Evolutionary conservation across 2,797 vertebrate genomes (phyloP), one percentile per base, ranked within the genome.

Genomic region (Chaunax sp.): DNA sequence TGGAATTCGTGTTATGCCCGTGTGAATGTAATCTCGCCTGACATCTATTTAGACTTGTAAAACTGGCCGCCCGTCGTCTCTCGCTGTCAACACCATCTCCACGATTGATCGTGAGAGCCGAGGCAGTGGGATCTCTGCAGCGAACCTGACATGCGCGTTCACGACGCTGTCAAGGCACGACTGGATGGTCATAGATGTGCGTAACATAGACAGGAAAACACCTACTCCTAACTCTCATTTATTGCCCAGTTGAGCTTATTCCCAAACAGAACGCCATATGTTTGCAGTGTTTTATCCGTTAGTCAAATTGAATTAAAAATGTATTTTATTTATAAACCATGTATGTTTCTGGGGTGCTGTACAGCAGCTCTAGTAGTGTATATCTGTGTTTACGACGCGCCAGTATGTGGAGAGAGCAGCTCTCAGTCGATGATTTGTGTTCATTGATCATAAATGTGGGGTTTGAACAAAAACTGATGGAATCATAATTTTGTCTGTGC

Each of bases 121-220:
- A 83, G 82, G 81, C 86, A 72, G 89, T 75, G 77, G 87, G 89
- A 87, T 85, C 91, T 92, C 93, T 77, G 93, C 92, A 91, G 90
- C 91, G 84, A 78, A 66, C 81, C 89, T 89, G 89, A 92, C 91
- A 89, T 92, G 93, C 93, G 93, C 92, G 90, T 78, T 90, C 91
- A 80, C 89, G 85, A 55, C 78, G 75, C 58, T 80, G 74, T 65
- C 73, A 15, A 89, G 86, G 89, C 93, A 93, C 92, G 87, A 91
- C 90, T 78, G 89, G 74, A 72, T 25, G 47, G 13, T 10, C 78
- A 70, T 88, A 94, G 91, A 93, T 47, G 1, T 2, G 0, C 0
- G 4, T 0, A 0, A 63, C 2, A 19, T 83, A 91, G 87, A 90
- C 0, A 0, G 5, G 37, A 5, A 30, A 41, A 3, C 1, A 5